Evolutionary conservation across 2,797 vertebrate species (phyloP), one percentile per base, ranked within the genome.

Genomic region (Novumbra hubbsi): DNA sequence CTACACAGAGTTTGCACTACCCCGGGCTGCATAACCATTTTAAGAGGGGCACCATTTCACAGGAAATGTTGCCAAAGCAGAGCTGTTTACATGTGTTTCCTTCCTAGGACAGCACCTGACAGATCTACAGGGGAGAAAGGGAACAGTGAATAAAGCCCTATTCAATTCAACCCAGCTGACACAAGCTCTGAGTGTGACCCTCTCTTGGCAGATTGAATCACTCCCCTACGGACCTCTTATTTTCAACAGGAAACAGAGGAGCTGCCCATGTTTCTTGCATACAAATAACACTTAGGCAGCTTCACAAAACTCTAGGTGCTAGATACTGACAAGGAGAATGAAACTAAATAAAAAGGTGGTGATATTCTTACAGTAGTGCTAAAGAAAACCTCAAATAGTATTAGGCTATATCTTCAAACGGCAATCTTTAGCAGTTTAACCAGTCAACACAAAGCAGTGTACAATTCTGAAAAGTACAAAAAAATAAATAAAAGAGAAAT

Each of bases 91-190:
- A 85, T 79, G 83, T 76, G 74, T 86, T 85, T 73, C 67, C 41
- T 70, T 69, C 72, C 78, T 74, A 79, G 74, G 45, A 70, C 62
- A 72, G 83, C 85, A 84, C 86, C 85, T 86, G 85, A 85, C 80
- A 80, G 77, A 74, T 72, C 67, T 74, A 38, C 72, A 9, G 74
- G 64, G 63, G 68, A 19, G 60, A 34, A 71, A 71, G 62, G 34
- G 48, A 66, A 11, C 49, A 64, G 68, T 74, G 82, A 86, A 88
- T 84, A 89, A 90, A 90, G 90, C 85, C 78, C 83, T 87, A 87
- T 92, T 92, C 81, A 90, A 90, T 84, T 86, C 75, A 79, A 76
- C 88, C 85, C 89, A 91, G 91, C 87, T 92, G 91, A 90, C 87
- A 80, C 79, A 75, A 84, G 78, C 84, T 87, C 86, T 84, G 74